phyloP scores from a whole-genome alignment of 2,797 vertebrate genomes.

The Enteromius paludinosus region DNA sequence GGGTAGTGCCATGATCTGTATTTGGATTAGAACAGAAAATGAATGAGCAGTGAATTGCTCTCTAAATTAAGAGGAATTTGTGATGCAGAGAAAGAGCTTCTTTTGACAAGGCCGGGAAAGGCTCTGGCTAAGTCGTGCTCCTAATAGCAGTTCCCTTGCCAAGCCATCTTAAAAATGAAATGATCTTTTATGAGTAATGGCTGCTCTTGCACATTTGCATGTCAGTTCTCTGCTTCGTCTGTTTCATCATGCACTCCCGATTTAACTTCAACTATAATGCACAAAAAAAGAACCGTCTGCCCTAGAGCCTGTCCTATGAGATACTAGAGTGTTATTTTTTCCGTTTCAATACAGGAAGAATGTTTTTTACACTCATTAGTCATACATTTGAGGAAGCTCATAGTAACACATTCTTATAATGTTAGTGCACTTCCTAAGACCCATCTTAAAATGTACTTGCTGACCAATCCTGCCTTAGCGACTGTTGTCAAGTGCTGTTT shows the following conservation, averaged over 20 bases:
- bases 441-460: background rate
- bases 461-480: background rate
- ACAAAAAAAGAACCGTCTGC: conserved; percentile 29
- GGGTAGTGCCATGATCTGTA: conserved; percentile 51
- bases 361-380: conserved; percentile 46
- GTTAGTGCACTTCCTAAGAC: background rate
- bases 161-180: conserved; percentile 42
- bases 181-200: conserved; percentile 50
- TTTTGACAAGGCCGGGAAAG: conserved; percentile 42
- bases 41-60: conserved; percentile 57
- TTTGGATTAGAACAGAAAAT: conserved; percentile 54
- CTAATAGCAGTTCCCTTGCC: conserved; percentile 36
- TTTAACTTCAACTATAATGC: conserved; percentile 31
- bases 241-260: conserved; percentile 38
- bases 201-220: conserved; percentile 23
- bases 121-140: conserved; percentile 26
- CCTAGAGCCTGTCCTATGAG: conserved; percentile 3
- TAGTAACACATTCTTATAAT: conserved; percentile 23
- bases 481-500: background rate
- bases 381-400: conserved; percentile 52
- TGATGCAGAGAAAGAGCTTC: conserved; percentile 45
- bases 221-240: conserved; percentile 33
- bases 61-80: conserved; percentile 53
- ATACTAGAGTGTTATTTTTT: conserved; percentile 20
- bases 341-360: conserved; percentile 48